A percentile compares a stretch with the other conserved stretches of the same genome.
phyloP scores from a whole-genome alignment of 2,888 invertebrate species.

The Dexiosoma caninum region DNA sequence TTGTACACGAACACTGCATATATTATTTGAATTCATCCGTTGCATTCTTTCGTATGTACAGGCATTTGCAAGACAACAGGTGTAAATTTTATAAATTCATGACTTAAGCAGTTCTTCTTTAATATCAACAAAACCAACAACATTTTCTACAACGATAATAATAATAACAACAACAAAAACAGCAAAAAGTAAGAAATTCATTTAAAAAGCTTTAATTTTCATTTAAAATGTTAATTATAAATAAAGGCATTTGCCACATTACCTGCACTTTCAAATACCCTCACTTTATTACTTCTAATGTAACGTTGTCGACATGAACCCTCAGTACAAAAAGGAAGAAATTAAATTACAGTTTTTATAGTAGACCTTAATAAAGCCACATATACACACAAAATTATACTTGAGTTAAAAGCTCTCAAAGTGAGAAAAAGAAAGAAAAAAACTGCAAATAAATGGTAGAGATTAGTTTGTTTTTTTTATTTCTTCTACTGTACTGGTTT shows the following conservation, averaged over 20 bases:
- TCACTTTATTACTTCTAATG: no score
- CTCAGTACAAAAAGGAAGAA: neutral
- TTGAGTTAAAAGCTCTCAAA: slow-evolving; percentile 40
- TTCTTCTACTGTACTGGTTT: neutral
- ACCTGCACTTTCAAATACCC: neutral
- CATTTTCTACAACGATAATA: neutral
- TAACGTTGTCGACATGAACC: neutral
- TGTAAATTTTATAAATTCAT: slow-evolving; percentile 41
- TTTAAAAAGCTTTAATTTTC: slow-evolving; percentile 33
- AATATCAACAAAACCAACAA: neutral
- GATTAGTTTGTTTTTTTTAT: no score
- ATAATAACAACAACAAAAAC: no score
- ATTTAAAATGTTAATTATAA: slow-evolving; percentile 52
- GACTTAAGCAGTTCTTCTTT: slow-evolving; percentile 16
- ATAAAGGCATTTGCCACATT: slow-evolving; percentile 21
- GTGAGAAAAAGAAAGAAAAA: neutral
- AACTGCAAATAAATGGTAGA: slow-evolving; percentile 11
- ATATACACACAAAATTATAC: slow-evolving; percentile 26
- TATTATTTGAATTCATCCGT: slow-evolving; percentile 45
- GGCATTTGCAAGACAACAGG: slow-evolving; percentile 46
- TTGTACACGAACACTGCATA: no score
- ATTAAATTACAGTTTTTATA: slow-evolving; percentile 32
- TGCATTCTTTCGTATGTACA: neutral
- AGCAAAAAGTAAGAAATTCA: slow-evolving; percentile 8
- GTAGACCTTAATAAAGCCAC: slow-evolving; percentile 39